phyloP scores from a whole-genome alignment of 2,113 vertebrate species.

The Herpetotheres cachinnans region DNA sequence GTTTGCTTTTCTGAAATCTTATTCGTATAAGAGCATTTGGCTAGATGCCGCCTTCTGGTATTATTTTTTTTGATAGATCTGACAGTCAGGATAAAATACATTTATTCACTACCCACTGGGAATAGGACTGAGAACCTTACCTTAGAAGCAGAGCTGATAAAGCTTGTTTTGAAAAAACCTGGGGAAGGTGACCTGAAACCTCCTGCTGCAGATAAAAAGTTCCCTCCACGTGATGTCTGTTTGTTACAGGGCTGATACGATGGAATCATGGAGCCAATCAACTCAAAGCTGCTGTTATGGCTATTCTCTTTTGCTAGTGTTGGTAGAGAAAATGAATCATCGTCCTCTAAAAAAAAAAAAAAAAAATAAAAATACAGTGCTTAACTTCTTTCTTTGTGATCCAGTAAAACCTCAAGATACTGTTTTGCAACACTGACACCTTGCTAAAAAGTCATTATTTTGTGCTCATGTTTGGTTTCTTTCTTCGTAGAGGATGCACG shows the following conservation, averaged over 20 bases:
- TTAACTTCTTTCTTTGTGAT: background rate
- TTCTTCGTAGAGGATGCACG: background rate
- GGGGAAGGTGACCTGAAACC: conserved; percentile 92
- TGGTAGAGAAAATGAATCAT: conserved; percentile 83
- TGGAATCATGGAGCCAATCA: conserved; percentile 91
- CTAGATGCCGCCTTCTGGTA: background rate
- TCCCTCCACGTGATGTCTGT: conserved; percentile 71
- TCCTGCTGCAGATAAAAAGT: conserved; percentile 46
- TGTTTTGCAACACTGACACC: background rate
- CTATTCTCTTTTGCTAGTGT: conserved; percentile 88
- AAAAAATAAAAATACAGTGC: no score
- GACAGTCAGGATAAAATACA: background rate
- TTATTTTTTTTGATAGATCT: background rate
- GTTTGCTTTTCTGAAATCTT: background rate
- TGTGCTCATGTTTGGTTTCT: background rate
- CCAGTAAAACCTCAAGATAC: background rate
- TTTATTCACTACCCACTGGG: background rate
- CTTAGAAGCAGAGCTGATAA: conserved; percentile 92
- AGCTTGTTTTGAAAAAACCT: conserved; percentile 87
- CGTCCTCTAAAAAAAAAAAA: conserved; percentile 84
- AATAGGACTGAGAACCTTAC: conserved; percentile 58
- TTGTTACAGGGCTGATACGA: conserved; percentile 92
- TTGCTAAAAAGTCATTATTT: background rate
- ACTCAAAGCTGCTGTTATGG: conserved; percentile 97
- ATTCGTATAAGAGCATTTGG: background rate